A percentile compares a stretch with the other conserved stretches of the same genome.
Evolutionary conservation across 2,797 vertebrate genomes (phyloP).

Genomic region (Hypotaenidia philippensis): DNA sequence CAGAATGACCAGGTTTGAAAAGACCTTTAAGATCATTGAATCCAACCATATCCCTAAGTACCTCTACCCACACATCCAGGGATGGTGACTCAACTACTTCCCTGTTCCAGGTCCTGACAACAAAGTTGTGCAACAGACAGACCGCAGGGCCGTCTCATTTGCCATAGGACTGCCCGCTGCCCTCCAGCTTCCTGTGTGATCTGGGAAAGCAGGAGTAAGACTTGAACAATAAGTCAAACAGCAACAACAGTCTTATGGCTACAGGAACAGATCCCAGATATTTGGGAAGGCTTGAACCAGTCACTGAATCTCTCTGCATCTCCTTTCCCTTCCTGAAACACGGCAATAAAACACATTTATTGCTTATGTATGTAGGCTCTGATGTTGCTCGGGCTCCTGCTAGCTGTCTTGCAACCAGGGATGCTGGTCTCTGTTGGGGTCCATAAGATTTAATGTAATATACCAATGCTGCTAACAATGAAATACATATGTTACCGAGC

Average conservation of each 20-base stretch:
- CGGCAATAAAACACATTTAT: neutral
- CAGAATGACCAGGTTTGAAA: too few species aligned
- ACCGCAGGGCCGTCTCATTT: neutral
- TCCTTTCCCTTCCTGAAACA: neutral
- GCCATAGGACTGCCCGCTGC: neutral
- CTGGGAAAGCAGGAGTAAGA: neutral
- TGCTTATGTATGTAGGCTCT: neutral
- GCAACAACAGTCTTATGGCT: neutral
- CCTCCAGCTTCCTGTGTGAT: neutral
- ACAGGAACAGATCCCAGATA: neutral
- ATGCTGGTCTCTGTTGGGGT: neutral
- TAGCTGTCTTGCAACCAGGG: conserved; percentile 1
- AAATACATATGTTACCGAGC: neutral
- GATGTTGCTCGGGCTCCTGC: neutral
- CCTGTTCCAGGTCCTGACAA: too few species aligned
- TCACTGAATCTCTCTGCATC: neutral
- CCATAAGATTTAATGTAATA: neutral
- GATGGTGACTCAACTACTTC: too few species aligned
- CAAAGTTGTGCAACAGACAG: neutral
- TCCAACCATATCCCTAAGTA: too few species aligned
- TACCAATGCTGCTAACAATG: neutral
- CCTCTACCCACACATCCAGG: too few species aligned
- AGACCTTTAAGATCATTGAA: too few species aligned
- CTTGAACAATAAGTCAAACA: neutral
- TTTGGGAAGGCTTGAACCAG: neutral